A percentile compares a stretch with the other conserved stretches of the same genome.
These are phyloP conservation scores for Spea hammondii DNA, from an alignment of 2,797 vertebrate genomes.

Conservation along the genomic window DNA sequence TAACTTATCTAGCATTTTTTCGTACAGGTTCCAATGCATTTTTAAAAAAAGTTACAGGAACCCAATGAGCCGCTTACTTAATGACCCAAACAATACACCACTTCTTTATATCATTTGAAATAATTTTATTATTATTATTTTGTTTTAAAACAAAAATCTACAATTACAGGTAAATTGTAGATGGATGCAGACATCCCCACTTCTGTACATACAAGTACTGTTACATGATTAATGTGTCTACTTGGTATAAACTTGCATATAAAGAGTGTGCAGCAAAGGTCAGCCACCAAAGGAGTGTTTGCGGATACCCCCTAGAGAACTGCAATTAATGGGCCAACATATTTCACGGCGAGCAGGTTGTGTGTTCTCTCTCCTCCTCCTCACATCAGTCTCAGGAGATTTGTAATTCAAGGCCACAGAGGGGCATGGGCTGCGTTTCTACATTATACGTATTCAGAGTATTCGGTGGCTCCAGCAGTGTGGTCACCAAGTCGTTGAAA, in stretches of 20 bases:
- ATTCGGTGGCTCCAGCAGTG: background rate
- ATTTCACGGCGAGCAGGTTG: conserved; percentile 34
- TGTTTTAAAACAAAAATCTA: background rate
- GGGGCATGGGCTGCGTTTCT: background rate
- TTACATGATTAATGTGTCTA: conserved; percentile 35
- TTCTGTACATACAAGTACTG: conserved; percentile 19
- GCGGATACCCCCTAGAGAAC: conserved; percentile 37
- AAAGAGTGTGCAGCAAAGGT: conserved; percentile 33
- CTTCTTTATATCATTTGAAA: too few species aligned
- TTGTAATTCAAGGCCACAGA: conserved; percentile 18
- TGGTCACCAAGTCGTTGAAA: background rate
- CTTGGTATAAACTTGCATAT: conserved; percentile 10
- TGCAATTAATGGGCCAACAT: conserved; percentile 38
- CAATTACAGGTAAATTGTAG: background rate
- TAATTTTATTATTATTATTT: too few species aligned
- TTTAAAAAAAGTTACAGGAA: too few species aligned
- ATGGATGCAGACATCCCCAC: conserved; percentile 13
- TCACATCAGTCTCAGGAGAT: conserved; percentile 7
- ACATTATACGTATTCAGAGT: conserved; percentile 20
- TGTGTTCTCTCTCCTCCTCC: conserved; percentile 34
- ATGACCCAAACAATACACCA: too few species aligned
- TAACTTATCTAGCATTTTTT: too few species aligned
- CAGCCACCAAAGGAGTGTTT: conserved; percentile 48
- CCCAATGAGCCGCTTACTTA: too few species aligned
- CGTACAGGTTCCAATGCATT: too few species aligned